Evolutionary conservation across 2,113 vertebrate species (phyloP).

Genomic region (Diphyllodes magnificus): DNA sequence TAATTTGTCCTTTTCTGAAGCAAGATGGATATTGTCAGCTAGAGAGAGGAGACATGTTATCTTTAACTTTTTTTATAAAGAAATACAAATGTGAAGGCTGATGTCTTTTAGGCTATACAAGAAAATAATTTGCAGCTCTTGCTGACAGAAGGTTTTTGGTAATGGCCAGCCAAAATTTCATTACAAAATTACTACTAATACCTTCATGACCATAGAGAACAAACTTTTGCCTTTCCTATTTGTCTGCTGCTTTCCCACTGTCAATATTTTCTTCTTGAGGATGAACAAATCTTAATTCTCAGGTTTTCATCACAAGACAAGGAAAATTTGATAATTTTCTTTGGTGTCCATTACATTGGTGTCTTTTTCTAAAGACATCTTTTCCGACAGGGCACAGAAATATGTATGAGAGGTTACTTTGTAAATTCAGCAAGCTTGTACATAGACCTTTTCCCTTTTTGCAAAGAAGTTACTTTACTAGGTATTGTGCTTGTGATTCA

Average conservation of each 20-base stretch:
- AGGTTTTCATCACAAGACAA: background rate
- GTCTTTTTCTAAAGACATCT: background rate
- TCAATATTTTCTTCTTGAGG: background rate
- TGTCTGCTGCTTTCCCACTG: background rate
- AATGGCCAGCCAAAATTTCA: background rate
- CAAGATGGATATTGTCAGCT: background rate
- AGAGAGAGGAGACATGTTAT: background rate
- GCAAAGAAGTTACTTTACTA: background rate
- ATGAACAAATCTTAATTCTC: background rate
- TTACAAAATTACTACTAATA: background rate
- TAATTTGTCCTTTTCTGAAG: background rate
- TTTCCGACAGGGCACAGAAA: background rate
- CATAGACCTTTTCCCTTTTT: background rate
- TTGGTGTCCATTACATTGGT: accelerated
- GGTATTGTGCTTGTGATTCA: background rate
- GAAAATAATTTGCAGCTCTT: background rate
- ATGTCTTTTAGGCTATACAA: background rate
- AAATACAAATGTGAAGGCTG: background rate
- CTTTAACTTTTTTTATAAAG: background rate
- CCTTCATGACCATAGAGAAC: background rate
- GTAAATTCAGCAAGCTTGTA: background rate
- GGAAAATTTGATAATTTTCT: background rate
- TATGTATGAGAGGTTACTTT: background rate
- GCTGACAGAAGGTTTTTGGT: background rate
- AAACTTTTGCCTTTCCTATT: background rate